These are phyloP conservation scores for Shinisaurus crocodilurus DNA, from an alignment of 2,113 vertebrate genomes.

Conservation along the genomic window DNA sequence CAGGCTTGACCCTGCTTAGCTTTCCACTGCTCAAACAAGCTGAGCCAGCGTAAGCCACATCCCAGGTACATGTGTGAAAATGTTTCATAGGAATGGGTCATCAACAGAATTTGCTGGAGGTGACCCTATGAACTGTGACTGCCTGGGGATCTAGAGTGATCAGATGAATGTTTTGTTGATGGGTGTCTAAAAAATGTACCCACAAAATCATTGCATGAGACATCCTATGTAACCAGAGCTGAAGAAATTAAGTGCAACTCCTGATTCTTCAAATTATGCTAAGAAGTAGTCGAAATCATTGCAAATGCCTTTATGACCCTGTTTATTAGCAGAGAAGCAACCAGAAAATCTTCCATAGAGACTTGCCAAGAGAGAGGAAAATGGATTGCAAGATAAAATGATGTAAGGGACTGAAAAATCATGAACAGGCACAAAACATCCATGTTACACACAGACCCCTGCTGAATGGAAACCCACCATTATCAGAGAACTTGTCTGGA, in stretches of 20 bases:
- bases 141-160: not conserved
- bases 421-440: not conserved
- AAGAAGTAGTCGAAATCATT: constrained; percentile 39
- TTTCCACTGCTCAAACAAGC: too few species aligned
- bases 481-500: not conserved
- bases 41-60: too few species aligned
- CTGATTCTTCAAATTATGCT: constrained; percentile 50
- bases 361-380: not conserved
- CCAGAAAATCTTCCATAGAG: constrained; percentile 40
- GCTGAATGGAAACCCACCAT: too few species aligned
- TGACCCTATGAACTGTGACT: not conserved
- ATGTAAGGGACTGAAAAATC: not conserved
- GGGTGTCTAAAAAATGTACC: not conserved
- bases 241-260: constrained; percentile 36
- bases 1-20: too few species aligned
- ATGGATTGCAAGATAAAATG: constrained; percentile 12
- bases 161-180: not conserved
- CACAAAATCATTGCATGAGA: not conserved
- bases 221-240: not conserved
- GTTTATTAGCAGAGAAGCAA: constrained; percentile 46
- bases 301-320: constrained; percentile 26
- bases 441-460: not conserved
- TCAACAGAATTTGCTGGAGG: not conserved
- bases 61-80: not conserved
- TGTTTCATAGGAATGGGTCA: not conserved